A percentile compares a stretch with the other conserved stretches of the same genome.
Evolutionary conservation across 2,113 vertebrate genomes (phyloP).

Genomic region (Phoenicopterus ruber): DNA sequence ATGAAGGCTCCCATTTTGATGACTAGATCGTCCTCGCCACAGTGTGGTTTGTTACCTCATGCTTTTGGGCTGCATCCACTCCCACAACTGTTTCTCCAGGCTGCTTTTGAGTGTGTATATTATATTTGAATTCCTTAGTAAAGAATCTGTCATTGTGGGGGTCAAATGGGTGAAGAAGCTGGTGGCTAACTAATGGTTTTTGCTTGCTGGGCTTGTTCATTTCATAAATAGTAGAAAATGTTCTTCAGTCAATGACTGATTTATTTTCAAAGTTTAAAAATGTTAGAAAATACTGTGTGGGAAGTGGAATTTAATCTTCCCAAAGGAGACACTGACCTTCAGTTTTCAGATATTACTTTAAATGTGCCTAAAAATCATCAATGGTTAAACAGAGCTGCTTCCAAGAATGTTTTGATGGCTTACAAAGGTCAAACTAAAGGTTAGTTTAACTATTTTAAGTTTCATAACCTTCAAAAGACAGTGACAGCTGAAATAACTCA

Average conservation of each 20-base stretch:
- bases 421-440: constrained; percentile 41
- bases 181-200: neutral
- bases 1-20: neutral
- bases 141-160: neutral
- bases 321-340: neutral
- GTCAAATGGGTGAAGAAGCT: neutral
- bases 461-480: constrained; percentile 31
- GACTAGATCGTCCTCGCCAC: neutral
- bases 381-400: constrained; percentile 5
- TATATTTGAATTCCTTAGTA: neutral
- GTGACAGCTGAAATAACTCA: constrained; percentile 14
- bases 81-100: neutral
- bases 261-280: constrained; percentile 10
- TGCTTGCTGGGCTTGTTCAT: neutral
- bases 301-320: constrained; percentile 14
- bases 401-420: constrained; percentile 22
- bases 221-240: neutral
- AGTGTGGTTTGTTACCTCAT: neutral
- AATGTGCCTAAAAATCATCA: neutral
- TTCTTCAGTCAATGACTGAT: neutral
- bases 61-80: neutral
- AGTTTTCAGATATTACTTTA: constrained; percentile 20
- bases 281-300: neutral
- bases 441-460: constrained; percentile 37
- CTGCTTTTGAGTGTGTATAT: neutral